phyloP scores from a whole-genome alignment of 2,888 invertebrate species.

The Aromia moschata region DNA sequence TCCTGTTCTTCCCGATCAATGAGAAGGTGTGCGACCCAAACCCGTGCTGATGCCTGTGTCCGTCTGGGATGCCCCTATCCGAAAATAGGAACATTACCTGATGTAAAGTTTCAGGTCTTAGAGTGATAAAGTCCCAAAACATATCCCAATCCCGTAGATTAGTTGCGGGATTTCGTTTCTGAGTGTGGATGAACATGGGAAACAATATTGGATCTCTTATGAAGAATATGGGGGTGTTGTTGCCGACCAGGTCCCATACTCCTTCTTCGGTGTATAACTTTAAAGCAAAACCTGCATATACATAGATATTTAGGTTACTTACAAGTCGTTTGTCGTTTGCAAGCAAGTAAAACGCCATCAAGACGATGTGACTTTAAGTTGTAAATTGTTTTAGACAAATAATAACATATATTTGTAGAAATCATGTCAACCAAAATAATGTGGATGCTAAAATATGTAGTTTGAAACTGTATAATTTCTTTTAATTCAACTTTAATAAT shows the following conservation, averaged over 20 bases:
- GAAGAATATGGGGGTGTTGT: slow-evolving; percentile 92
- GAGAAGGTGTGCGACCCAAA: slow-evolving; percentile 92
- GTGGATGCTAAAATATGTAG: too few species aligned
- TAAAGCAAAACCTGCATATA: slow-evolving; percentile 82
- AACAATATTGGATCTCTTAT: slow-evolving; percentile 88
- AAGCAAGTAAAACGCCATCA: too few species aligned
- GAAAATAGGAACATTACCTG: slow-evolving; percentile 80
- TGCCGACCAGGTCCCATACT: slow-evolving; percentile 92
- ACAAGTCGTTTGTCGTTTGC: too few species aligned
- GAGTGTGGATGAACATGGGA: slow-evolving; percentile 93
- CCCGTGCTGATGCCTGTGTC: slow-evolving; percentile 90
- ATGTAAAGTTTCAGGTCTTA: slow-evolving; percentile 86
- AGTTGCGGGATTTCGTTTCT: slow-evolving; percentile 91
- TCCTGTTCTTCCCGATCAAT: slow-evolving; percentile 72
- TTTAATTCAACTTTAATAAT: too few species aligned
- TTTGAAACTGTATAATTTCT: too few species aligned
- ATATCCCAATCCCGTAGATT: slow-evolving; percentile 89
- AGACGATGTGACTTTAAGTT: too few species aligned
- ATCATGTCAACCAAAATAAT: too few species aligned
- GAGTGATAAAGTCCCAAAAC: slow-evolving; percentile 92
- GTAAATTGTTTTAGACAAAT: too few species aligned
- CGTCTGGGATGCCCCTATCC: slow-evolving; percentile 89
- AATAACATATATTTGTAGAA: too few species aligned
- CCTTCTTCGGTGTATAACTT: slow-evolving; percentile 93
- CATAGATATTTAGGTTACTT: too few species aligned